Percentiles rank a stretch among this genome's conserved stretches.
phyloP scores from a whole-genome alignment of 2,113 vertebrate genomes.

The Varanus salvator region DNA sequence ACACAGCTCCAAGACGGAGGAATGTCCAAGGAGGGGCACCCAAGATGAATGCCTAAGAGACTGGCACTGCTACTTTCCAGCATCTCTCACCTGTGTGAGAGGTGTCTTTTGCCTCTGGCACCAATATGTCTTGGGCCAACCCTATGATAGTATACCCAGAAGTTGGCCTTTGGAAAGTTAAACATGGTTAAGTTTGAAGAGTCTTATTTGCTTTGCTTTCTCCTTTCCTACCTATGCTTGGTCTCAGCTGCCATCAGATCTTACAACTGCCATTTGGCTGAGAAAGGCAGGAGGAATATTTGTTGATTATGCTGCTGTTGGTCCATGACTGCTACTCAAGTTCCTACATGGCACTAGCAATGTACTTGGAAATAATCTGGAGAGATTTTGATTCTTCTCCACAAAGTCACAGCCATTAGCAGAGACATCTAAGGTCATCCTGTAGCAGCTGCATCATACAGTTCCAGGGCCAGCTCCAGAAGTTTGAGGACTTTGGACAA shows the following conservation, averaged over 20 bases:
- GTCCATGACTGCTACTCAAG: neutral
- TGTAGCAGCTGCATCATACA: neutral
- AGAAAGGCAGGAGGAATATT: neutral
- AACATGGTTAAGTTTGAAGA: neutral
- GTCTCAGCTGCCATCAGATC: neutral
- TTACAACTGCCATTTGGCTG: neutral
- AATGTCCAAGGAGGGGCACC: too few relatives aligned
- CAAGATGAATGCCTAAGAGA: too few relatives aligned
- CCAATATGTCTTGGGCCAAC: too few relatives aligned
- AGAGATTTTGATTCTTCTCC: neutral
- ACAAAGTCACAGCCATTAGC: neutral
- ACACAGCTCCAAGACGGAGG: too few relatives aligned
- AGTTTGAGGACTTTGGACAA: too few relatives aligned
- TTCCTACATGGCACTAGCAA: neutral
- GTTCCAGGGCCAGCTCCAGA: too few relatives aligned
- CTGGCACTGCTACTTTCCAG: too few relatives aligned
- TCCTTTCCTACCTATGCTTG: neutral
- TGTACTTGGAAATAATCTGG: neutral
- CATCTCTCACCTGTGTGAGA: too few relatives aligned
- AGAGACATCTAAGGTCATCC: neutral
- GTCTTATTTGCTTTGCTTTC: neutral
- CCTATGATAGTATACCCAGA: too few relatives aligned
- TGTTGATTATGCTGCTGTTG: neutral
- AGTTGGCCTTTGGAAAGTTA: neutral
- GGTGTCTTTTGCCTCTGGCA: too few relatives aligned